Percentiles rank a stretch among this genome's conserved stretches.
Evolutionary conservation across 1,140 invertebrate genomes (phyloP).

Genomic region (Drosophila bocqueti): DNA sequence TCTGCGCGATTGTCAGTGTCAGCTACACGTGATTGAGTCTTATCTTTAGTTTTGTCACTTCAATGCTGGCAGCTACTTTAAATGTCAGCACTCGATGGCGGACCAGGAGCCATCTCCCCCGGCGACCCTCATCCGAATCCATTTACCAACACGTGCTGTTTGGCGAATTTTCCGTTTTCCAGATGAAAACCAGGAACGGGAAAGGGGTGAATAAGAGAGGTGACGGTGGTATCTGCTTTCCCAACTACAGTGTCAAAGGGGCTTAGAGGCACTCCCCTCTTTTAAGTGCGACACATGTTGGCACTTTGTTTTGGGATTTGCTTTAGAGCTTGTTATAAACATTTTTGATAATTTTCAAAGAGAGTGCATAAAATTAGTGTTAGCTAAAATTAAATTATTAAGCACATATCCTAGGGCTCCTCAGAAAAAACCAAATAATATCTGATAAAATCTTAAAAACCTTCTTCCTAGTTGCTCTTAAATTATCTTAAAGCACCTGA

Average conservation of each 20-base stretch:
- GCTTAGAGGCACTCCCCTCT: conserved; percentile 23
- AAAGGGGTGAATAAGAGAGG: neutral
- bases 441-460: neutral
- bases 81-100: conserved; percentile 68
- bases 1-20: conserved; percentile 68
- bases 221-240: conserved; percentile 8
- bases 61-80: conserved; percentile 80
- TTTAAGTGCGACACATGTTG: conserved; percentile 79
- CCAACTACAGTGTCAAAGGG: conserved; percentile 59
- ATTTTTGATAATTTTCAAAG: conserved; percentile 32
- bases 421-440: neutral
- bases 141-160: conserved; percentile 62
- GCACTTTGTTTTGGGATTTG: conserved; percentile 76
- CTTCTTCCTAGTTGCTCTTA: no score
- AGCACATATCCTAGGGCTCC: no score
- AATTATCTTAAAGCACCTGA: conserved; percentile 5
- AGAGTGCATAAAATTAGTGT: conserved; percentile 19
- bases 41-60: conserved; percentile 84
- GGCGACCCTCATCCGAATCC: neutral
- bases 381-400: neutral
- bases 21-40: conserved; percentile 82
- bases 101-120: conserved; percentile 6
- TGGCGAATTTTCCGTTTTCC: conserved; percentile 63
- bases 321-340: conserved; percentile 55
- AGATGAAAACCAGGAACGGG: neutral